Evolutionary conservation across 2,797 vertebrate genomes (phyloP).

Genomic region (Catharus ustulatus): DNA sequence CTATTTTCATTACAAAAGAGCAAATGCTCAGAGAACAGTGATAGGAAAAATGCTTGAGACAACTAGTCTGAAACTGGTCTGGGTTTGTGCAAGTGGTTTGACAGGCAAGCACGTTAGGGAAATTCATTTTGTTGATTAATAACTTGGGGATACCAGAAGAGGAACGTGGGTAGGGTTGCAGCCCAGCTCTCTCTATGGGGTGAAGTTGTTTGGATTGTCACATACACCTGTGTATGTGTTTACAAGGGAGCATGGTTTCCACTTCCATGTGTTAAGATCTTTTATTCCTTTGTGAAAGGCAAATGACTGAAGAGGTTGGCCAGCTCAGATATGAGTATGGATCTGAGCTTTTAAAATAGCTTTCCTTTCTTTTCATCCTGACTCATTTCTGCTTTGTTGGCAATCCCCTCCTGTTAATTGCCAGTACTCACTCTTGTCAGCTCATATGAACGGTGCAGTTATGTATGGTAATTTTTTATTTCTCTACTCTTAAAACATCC

Average conservation of each 20-base stretch:
- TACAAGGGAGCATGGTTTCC: background rate
- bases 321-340: background rate
- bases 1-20: constrained; percentile 9
- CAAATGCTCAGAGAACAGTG: background rate
- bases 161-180: background rate
- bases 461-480: background rate
- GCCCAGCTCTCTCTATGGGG: background rate
- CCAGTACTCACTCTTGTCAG: background rate
- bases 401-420: background rate
- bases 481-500: background rate
- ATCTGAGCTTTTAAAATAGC: background rate
- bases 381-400: constrained; percentile 1
- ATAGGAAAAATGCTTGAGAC: background rate
- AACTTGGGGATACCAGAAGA: background rate
- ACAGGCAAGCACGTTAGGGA: background rate
- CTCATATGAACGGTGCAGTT: background rate
- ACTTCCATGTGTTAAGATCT: background rate
- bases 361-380: background rate
- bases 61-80: background rate
- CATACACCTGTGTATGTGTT: background rate
- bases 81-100: background rate
- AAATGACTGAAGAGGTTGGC: background rate
- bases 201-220: background rate
- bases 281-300: background rate
- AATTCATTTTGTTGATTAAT: background rate